Evolutionary conservation across 2,888 invertebrate genomes (phyloP).

Genomic region (Sturmia bella): DNA sequence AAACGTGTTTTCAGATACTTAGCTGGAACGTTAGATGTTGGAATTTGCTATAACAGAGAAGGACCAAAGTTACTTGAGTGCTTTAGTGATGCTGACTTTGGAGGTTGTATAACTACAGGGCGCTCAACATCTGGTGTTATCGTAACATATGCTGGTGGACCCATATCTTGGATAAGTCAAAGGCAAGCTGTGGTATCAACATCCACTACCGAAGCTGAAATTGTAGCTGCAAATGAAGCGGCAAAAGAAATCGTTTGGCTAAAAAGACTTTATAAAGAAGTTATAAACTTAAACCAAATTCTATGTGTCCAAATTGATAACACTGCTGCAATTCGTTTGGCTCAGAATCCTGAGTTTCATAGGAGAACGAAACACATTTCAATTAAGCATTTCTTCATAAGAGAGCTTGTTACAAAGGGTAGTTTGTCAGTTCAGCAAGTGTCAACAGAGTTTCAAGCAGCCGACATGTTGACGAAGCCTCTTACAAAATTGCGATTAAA

Average conservation of each 20-base stretch:
- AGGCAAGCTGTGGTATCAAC: constrained; percentile 73
- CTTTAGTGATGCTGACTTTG: constrained; percentile 76
- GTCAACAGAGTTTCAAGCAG: too few species aligned
- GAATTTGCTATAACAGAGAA: not conserved
- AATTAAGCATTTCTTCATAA: not conserved
- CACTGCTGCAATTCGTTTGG: constrained; percentile 10
- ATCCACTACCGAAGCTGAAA: constrained; percentile 73
- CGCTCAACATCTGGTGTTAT: constrained; percentile 66
- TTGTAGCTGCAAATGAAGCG: constrained; percentile 49
- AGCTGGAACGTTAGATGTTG: too few species aligned
- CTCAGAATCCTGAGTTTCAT: constrained; percentile 38
- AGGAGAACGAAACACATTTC: constrained; percentile 37
- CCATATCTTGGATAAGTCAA: constrained; percentile 71
- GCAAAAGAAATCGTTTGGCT: constrained; percentile 38
- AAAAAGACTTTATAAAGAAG: constrained; percentile 19
- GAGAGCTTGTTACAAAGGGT: not conserved
- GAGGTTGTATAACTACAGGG: constrained; percentile 73
- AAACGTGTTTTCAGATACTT: not conserved
- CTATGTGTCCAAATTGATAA: constrained; percentile 29
- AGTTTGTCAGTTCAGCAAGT: not conserved
- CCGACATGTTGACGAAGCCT: too few species aligned
- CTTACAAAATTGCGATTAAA: not conserved
- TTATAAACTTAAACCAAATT: not conserved
- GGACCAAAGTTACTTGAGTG: not conserved
- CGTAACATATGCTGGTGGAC: constrained; percentile 26